Evolutionary conservation across 2,888 invertebrate species (phyloP).

Genomic region (Sepioteuthis lessoniana): DNA sequence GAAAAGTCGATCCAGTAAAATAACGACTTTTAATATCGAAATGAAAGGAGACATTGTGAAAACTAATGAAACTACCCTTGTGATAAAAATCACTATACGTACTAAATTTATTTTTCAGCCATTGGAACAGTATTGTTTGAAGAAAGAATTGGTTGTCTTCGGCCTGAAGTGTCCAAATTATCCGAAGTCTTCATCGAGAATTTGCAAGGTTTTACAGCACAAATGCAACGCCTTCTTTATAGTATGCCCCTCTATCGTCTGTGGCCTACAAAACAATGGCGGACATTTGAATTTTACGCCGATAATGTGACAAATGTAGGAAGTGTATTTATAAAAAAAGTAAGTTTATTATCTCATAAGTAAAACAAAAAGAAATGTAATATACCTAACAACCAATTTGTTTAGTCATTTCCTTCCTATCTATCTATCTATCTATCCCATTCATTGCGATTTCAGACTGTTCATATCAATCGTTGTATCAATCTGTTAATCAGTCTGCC

Average conservation of each 20-base stretch:
- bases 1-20: too few relatives aligned
- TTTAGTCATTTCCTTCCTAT: not conserved
- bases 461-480: not conserved
- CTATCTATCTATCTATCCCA: not conserved
- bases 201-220: not conserved
- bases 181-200: not conserved
- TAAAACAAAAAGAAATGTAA: too few relatives aligned
- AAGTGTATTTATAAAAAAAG: not conserved
- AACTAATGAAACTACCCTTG: too few relatives aligned
- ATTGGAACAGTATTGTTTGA: not conserved
- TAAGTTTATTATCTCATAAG: not conserved
- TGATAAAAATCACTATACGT: too few relatives aligned
- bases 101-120: not conserved
- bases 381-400: not conserved
- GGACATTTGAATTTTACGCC: not conserved
- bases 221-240: not conserved
- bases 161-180: not conserved
- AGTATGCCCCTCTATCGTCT: not conserved
- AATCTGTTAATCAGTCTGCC: not conserved
- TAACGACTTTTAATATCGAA: too few relatives aligned
- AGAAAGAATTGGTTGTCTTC: not conserved
- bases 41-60: too few relatives aligned
- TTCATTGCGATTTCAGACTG: too few relatives aligned
- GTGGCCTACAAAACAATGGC: not conserved
- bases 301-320: not conserved